Percentiles rank a stretch among this genome's conserved stretches.
Conservation (phyloP, 2,113 vertebrate species). For the Melanerpes formicivorus region DNA sequence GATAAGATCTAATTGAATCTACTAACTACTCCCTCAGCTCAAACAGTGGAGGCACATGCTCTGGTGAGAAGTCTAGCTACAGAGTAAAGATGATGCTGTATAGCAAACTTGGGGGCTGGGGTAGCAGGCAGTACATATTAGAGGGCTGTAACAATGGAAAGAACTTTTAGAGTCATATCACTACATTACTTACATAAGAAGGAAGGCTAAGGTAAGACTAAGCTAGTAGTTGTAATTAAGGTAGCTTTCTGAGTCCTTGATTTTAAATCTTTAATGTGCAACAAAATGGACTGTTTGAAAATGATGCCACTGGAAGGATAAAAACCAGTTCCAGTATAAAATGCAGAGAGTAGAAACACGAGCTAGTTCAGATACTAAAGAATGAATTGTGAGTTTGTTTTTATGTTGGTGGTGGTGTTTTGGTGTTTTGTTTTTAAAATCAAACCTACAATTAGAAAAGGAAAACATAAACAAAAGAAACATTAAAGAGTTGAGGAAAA, state of each 20-base stretch:
- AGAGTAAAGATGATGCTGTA: not conserved
- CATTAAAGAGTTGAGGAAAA: not conserved
- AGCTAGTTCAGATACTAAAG: not conserved
- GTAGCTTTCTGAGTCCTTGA: not conserved
- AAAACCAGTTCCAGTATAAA: not conserved
- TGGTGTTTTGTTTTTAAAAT: not conserved
- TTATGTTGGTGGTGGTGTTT: not conserved
- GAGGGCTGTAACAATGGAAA: not conserved
- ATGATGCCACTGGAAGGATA: not conserved
- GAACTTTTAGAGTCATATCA: not conserved
- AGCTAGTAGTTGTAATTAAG: not conserved
- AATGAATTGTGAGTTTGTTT: not conserved
- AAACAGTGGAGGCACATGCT: not conserved
- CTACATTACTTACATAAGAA: not conserved
- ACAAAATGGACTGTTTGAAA: not conserved
- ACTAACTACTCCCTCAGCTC: not conserved
- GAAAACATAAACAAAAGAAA: not conserved
- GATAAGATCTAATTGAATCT: not conserved
- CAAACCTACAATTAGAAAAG: too few relatives aligned
- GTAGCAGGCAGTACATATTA: not conserved
- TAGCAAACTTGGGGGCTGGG: not conserved
- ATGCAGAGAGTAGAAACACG: not conserved
- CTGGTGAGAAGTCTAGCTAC: not conserved
- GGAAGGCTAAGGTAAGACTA: not conserved
- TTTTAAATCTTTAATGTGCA: not conserved